Conservation (phyloP, 2,113 vertebrate genomes). For the Dicentrarchus labrax region DNA sequence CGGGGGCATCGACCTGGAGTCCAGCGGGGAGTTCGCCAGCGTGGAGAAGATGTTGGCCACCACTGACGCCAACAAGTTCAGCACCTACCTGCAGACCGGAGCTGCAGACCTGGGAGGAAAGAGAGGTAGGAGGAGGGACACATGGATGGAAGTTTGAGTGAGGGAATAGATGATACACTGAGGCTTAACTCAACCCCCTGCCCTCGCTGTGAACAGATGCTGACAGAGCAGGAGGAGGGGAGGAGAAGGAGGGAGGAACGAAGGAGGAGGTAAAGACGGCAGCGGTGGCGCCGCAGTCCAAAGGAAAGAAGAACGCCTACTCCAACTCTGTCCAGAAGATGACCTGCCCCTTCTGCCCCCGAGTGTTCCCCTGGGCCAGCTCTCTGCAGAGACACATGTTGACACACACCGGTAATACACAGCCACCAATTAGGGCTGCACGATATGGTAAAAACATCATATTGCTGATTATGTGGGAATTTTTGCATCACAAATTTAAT, state of each 20-base stretch:
- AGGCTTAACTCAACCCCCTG: neutral
- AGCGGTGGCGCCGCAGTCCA: slow-evolving; percentile 61
- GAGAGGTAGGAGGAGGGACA: slow-evolving; percentile 78
- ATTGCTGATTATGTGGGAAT: too few species aligned
- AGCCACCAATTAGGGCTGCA: too few species aligned
- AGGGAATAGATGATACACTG: slow-evolving; percentile 45
- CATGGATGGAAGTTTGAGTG: slow-evolving; percentile 45
- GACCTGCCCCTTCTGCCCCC: slow-evolving; percentile 93
- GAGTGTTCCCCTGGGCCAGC: slow-evolving; percentile 95
- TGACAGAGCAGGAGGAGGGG: slow-evolving; percentile 33
- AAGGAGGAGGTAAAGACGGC: slow-evolving; percentile 82
- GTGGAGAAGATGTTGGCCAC: slow-evolving; percentile 98
- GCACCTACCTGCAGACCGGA: slow-evolving; percentile 91
- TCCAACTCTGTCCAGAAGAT: slow-evolving; percentile 94
- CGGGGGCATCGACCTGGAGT: slow-evolving; percentile 90
- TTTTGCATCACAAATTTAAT: too few species aligned
- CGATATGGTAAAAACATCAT: too few species aligned
- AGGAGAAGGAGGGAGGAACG: slow-evolving; percentile 80
- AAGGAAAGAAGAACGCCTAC: slow-evolving; percentile 93
- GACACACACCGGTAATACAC: slow-evolving; percentile 91
- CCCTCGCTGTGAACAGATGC: slow-evolving; percentile 73
- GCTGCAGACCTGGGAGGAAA: slow-evolving; percentile 81
- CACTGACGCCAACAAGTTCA: slow-evolving; percentile 96
- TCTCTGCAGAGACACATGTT: slow-evolving; percentile 97
- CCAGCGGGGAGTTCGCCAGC: slow-evolving; percentile 97